Conservation (phyloP, 2,113 vertebrate genomes). For the Sinocyclocheilus grahami region DNA sequence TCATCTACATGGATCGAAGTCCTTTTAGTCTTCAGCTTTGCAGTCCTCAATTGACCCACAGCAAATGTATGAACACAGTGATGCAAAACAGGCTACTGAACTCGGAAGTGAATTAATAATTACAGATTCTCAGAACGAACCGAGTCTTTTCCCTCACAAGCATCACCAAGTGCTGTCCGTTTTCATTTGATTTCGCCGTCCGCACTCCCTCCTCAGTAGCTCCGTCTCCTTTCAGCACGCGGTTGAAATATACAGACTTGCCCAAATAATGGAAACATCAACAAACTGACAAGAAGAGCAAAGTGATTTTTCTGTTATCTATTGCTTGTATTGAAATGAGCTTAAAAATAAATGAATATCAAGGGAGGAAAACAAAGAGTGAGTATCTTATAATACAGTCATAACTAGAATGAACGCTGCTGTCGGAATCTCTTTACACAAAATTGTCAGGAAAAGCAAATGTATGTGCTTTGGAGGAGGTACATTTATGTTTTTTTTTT, state of each 20-base stretch:
- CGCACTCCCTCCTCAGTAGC: slow-evolving; percentile 18
- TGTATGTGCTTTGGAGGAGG: slow-evolving; percentile 71
- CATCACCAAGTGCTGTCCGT: slow-evolving; percentile 59
- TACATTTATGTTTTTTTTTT: slow-evolving; percentile 48
- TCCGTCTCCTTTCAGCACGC: slow-evolving; percentile 38
- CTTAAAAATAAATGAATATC: slow-evolving; percentile 44
- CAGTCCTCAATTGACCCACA: slow-evolving; percentile 49
- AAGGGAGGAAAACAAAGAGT: slow-evolving; percentile 20
- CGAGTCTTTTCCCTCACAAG: slow-evolving; percentile 51
- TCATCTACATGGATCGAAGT: slow-evolving; percentile 53
- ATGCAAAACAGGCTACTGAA: slow-evolving; percentile 61
- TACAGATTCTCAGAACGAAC: slow-evolving; percentile 59
- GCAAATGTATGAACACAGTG: slow-evolving; percentile 61
- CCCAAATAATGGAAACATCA: slow-evolving; percentile 43
- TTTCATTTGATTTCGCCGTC: slow-evolving; percentile 45
- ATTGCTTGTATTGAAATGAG: slow-evolving; percentile 61
- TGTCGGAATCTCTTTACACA: slow-evolving; percentile 50
- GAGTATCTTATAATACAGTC: slow-evolving; percentile 55
- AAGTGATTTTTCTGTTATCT: slow-evolving; percentile 47
- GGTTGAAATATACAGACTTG: slow-evolving; percentile 49
- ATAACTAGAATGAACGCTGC: slow-evolving; percentile 53
- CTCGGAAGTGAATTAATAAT: slow-evolving; percentile 54
- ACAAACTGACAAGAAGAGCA: slow-evolving; percentile 51
- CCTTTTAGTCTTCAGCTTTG: slow-evolving; percentile 50
- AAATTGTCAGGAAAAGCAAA: slow-evolving; percentile 53